phyloP scores from a whole-genome alignment of 2,797 vertebrate species.

The Amblyraja radiata region DNA sequence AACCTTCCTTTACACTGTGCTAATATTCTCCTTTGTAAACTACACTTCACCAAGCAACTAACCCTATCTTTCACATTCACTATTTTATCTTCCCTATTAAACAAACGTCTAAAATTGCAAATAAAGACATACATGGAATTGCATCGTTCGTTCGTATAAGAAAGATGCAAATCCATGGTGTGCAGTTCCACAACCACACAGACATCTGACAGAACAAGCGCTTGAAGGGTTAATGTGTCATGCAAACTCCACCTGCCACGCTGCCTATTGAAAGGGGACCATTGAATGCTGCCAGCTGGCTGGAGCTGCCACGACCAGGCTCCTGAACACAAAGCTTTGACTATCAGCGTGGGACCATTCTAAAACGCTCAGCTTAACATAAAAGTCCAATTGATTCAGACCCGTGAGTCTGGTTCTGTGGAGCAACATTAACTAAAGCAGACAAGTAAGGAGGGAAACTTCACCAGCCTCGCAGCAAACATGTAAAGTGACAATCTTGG shows the following conservation, averaged over 20 bases:
- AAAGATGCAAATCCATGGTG: neutral
- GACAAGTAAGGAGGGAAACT: neutral
- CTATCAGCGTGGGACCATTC: slow-evolving; percentile 69
- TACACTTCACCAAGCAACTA: neutral
- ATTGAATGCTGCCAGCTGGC: slow-evolving; percentile 51
- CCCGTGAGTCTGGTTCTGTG: slow-evolving; percentile 71
- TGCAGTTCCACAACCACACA: neutral
- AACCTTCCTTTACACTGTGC: too few species aligned
- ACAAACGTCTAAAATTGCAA: neutral
- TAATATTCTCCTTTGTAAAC: neutral
- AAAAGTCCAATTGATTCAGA: slow-evolving; percentile 89
- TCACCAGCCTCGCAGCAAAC: neutral
- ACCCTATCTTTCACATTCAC: too few species aligned
- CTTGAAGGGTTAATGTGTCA: slow-evolving; percentile 30
- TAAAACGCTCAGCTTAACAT: slow-evolving; percentile 80
- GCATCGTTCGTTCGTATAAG: neutral
- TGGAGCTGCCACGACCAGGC: slow-evolving; percentile 65
- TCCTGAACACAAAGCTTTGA: slow-evolving; percentile 67
- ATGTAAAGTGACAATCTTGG: slow-evolving; percentile 28
- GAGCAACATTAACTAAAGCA: slow-evolving; percentile 45
- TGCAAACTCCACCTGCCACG: slow-evolving; percentile 33
- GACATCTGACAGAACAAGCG: neutral
- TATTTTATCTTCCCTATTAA: neutral
- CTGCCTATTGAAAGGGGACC: slow-evolving; percentile 47
- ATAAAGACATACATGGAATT: neutral